phyloP scores from a whole-genome alignment of 2,888 invertebrate genomes.

The Diabrotica balteata region DNA sequence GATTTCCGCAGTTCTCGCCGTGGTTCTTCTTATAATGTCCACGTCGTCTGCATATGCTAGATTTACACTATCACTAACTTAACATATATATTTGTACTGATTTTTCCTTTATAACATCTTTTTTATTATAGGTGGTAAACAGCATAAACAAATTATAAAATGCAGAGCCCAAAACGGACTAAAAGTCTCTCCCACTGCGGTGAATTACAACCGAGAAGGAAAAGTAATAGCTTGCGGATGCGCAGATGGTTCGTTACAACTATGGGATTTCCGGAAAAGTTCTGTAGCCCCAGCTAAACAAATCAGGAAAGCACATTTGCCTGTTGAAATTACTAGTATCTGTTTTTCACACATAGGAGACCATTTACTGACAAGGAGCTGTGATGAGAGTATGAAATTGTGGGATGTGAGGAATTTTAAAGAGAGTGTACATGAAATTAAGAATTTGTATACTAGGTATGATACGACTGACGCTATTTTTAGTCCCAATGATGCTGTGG shows the following conservation, averaged over 20 bases:
- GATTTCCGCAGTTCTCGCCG: too few relatives aligned
- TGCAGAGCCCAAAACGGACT: conserved; percentile 86
- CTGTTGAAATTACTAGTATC: conserved; percentile 83
- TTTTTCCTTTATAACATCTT: too few relatives aligned
- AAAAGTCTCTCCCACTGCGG: conserved; percentile 81
- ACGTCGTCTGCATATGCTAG: too few relatives aligned
- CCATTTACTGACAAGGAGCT: conserved; percentile 79
- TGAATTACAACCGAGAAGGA: conserved; percentile 72
- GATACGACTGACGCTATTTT: conserved; percentile 83
- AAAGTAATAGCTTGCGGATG: conserved; percentile 90
- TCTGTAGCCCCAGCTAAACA: conserved; percentile 87
- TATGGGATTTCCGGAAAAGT: conserved; percentile 94
- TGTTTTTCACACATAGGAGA: conserved; percentile 88
- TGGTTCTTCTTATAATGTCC: too few relatives aligned
- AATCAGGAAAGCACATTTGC: conserved; percentile 81
- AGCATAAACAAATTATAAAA: conserved; percentile 85
- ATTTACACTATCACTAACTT: too few relatives aligned
- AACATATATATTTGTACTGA: too few relatives aligned
- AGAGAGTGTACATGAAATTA: conserved; percentile 73
- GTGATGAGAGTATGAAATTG: conserved; percentile 92
- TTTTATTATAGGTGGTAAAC: conserved; percentile 66
- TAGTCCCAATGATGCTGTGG: conserved; percentile 90
- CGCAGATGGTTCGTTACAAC: conserved; percentile 92
- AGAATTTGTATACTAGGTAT: conserved; percentile 81
- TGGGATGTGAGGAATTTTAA: conserved; percentile 92